phyloP scores from a whole-genome alignment of 92 coral and sea anemone genomes.

The Epizoanthus illoricatus region DNA sequence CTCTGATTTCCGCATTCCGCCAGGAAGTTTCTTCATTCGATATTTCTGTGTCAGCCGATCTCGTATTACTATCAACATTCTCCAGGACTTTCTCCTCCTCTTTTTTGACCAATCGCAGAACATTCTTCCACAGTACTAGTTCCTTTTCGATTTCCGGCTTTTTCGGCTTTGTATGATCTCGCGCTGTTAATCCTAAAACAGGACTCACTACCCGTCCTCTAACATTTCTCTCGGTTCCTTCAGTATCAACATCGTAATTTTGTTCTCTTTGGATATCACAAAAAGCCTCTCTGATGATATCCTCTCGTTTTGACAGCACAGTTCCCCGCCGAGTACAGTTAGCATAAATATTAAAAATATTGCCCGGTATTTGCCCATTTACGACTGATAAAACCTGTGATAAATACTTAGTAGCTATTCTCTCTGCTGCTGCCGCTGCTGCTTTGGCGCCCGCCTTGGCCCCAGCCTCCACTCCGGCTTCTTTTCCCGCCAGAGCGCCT shows the following conservation, averaged over 20 bases:
- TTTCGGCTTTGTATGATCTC: neutral
- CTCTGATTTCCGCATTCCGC: constrained; percentile 18
- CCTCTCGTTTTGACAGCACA: constrained; percentile 22
- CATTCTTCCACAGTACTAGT: constrained; percentile 24
- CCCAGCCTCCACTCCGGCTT: constrained; percentile 28
- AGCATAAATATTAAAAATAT: constrained; percentile 21
- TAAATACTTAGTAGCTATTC: constrained; percentile 21
- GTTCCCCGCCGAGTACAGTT: constrained; percentile 29
- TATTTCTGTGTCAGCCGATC: neutral
- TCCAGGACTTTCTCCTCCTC: constrained; percentile 2
- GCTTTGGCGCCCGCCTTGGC: constrained; percentile 32
- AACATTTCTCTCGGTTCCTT: neutral
- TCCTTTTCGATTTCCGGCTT: constrained; percentile 16
- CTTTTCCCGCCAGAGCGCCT: constrained; percentile 31
- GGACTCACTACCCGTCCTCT: neutral
- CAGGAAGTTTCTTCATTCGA: neutral
- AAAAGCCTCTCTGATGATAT: constrained; percentile 36
- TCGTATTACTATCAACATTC: neutral
- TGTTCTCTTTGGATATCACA: constrained; percentile 11
- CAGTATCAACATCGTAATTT: neutral
- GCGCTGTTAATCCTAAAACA: neutral
- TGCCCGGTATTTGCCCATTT: constrained; percentile 22
- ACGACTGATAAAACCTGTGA: constrained; percentile 25
- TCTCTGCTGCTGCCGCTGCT: constrained; percentile 23
- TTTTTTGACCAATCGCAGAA: constrained; percentile 5